Conservation (phyloP, 1,140 invertebrate genomes). For the Aphelinus atriplicis region DNA sequence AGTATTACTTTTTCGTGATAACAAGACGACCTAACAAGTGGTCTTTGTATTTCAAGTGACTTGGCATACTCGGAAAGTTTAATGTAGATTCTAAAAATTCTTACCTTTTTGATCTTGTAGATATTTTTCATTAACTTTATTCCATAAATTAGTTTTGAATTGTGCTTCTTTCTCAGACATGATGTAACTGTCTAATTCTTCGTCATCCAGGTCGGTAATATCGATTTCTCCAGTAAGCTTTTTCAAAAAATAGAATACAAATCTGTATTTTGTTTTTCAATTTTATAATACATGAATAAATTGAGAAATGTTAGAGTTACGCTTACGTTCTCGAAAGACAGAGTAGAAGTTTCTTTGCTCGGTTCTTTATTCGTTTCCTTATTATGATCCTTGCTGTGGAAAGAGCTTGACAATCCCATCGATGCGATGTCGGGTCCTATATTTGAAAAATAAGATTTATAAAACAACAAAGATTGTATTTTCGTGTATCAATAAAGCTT, state of each 20-base stretch:
- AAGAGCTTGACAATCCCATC: slow-evolving; percentile 55
- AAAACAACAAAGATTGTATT: neutral
- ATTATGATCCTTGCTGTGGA: slow-evolving; percentile 40
- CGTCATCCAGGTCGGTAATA: slow-evolving; percentile 84
- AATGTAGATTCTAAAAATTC: slow-evolving; percentile 25
- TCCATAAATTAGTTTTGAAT: slow-evolving; percentile 86
- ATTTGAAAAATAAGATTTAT: slow-evolving; percentile 34
- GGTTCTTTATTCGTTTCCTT: neutral
- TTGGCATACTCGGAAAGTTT: neutral
- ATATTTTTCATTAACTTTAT: slow-evolving; percentile 84
- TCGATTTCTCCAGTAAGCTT: slow-evolving; percentile 74
- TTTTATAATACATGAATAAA: neutral
- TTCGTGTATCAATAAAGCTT: neutral
- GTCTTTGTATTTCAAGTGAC: no score
- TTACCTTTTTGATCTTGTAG: slow-evolving; percentile 82
- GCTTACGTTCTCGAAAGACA: slow-evolving; percentile 55
- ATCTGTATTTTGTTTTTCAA: neutral
- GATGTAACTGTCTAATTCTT: slow-evolving; percentile 88
- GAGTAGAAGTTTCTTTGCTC: slow-evolving; percentile 40
- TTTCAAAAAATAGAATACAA: slow-evolving; percentile 20
- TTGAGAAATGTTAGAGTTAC: neutral
- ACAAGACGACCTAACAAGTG: no score
- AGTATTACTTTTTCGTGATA: no score
- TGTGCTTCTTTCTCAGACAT: slow-evolving; percentile 82
- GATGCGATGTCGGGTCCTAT: slow-evolving; percentile 62